phyloP scores from a whole-genome alignment of 2,888 invertebrate species.

The Creontiades dilutus region DNA sequence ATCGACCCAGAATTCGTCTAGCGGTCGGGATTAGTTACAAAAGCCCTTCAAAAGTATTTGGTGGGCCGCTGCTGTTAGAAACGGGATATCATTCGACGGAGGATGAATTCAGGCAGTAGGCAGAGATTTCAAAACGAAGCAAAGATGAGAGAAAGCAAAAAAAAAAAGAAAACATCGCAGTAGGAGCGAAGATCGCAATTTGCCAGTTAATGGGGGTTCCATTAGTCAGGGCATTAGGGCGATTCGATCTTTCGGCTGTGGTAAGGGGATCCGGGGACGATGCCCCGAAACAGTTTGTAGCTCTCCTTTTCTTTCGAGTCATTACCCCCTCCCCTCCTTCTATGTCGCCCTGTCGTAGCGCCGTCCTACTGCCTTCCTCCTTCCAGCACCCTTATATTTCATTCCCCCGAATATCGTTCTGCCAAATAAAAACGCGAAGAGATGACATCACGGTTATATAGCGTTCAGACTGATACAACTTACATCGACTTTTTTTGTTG shows the following conservation, averaged over 20 bases:
- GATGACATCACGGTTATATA: not conserved
- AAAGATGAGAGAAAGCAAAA: no score
- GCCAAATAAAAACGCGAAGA: not conserved
- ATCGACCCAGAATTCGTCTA: no score
- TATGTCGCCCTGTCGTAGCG: not conserved
- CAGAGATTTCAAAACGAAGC: not conserved
- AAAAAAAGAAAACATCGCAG: not conserved
- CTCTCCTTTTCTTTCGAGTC: conserved; percentile 42
- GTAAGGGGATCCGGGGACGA: conserved; percentile 40
- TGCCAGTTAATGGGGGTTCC: conserved; percentile 44
- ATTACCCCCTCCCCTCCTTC: not conserved
- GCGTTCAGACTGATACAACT: not conserved
- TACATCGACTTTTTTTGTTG: not conserved
- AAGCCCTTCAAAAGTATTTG: no score
- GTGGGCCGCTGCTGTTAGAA: not conserved
- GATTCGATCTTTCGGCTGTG: conserved; percentile 41
- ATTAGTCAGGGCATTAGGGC: conserved; percentile 50
- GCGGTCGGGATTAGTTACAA: no score
- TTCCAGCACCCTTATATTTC: not conserved
- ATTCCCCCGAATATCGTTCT: not conserved
- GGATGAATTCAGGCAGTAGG: not conserved
- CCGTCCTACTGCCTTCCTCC: not conserved
- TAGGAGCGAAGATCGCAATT: conserved; percentile 29
- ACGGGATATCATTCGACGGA: not conserved
- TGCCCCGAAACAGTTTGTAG: conserved; percentile 50